Evolutionary conservation across 2,113 vertebrate genomes (phyloP).

Genomic region (Uria lomvia): DNA sequence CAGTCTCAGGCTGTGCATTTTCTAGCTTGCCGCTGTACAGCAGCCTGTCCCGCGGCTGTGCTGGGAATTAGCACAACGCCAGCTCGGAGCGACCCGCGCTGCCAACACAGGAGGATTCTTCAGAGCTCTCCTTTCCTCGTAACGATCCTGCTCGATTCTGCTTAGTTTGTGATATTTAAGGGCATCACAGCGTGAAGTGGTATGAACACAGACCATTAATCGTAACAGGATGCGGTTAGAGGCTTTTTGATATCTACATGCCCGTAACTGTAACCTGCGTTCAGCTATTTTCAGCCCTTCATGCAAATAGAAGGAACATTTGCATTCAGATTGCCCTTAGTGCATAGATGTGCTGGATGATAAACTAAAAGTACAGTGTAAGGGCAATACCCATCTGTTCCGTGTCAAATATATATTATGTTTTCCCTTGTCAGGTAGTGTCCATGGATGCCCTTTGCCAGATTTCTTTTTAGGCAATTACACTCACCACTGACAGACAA

Average conservation of each 20-base stretch:
- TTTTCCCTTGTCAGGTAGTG: background rate
- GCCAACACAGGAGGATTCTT: background rate
- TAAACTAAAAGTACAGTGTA: background rate
- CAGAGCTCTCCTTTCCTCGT: background rate
- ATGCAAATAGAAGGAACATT: constrained; percentile 19
- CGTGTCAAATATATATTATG: background rate
- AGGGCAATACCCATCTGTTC: background rate
- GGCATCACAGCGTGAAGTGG: background rate
- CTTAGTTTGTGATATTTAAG: constrained; percentile 39
- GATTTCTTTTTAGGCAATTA: background rate
- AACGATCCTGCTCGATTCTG: background rate
- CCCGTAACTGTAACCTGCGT: constrained; percentile 22
- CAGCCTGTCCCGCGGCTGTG: background rate
- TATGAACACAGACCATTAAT: background rate
- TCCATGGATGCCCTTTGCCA: background rate
- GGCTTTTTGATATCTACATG: background rate
- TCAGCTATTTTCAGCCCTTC: constrained; percentile 44
- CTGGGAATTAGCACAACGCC: accelerated
- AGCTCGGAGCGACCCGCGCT: accelerated
- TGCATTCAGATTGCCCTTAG: constrained; percentile 29
- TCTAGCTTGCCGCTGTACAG: background rate
- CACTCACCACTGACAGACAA: background rate
- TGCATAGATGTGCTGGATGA: background rate
- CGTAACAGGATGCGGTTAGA: constrained; percentile 3
- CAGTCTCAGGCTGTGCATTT: background rate